A percentile compares a stretch with the other conserved stretches of the same genome.
These are phyloP conservation scores for Drosophila nigromelanica DNA, from an alignment of 1,140 invertebrate species.

Conservation along the genomic window DNA sequence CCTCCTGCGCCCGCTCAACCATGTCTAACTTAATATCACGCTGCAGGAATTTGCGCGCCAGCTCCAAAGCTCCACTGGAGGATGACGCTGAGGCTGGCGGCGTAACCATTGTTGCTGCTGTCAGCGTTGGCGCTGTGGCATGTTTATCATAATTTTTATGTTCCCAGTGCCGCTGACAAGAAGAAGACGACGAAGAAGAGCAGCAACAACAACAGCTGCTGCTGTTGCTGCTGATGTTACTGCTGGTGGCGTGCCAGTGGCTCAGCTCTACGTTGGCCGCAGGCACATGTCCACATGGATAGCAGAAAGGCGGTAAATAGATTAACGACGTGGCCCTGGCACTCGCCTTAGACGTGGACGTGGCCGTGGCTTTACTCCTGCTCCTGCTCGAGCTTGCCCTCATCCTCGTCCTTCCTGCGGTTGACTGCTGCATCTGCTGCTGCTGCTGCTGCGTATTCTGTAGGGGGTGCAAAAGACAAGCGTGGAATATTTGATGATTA, in stretches of 20 bases:
- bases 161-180: slow-evolving; percentile 47
- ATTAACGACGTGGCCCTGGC: slow-evolving; percentile 80
- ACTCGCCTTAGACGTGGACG: slow-evolving; percentile 67
- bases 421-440: slow-evolving; percentile 46
- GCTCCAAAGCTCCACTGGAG: slow-evolving; percentile 7
- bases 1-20: slow-evolving; percentile 10
- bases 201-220: slow-evolving; percentile 41
- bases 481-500: slow-evolving; percentile 79
- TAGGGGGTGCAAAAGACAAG: slow-evolving; percentile 62
- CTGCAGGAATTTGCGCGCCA: slow-evolving; percentile 63
- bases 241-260: neutral
- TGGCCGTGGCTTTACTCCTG: slow-evolving; percentile 39
- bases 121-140: slow-evolving; percentile 61
- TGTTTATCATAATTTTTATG: slow-evolving; percentile 83
- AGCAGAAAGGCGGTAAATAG: slow-evolving; percentile 83
- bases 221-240: slow-evolving; percentile 23
- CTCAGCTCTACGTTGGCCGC: slow-evolving; percentile 19
- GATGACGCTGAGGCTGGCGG: slow-evolving; percentile 13
- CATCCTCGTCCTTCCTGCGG: slow-evolving; percentile 41
- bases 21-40: slow-evolving; percentile 62
- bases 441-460: slow-evolving; percentile 55
- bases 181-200: too few relatives aligned
- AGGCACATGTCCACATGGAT: slow-evolving; percentile 81
- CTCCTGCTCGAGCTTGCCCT: slow-evolving; percentile 15
- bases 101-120: slow-evolving; percentile 27